Base-by-base conservation (phyloP, 2,888 invertebrate species). In the Cylloceria caligata region DNA sequence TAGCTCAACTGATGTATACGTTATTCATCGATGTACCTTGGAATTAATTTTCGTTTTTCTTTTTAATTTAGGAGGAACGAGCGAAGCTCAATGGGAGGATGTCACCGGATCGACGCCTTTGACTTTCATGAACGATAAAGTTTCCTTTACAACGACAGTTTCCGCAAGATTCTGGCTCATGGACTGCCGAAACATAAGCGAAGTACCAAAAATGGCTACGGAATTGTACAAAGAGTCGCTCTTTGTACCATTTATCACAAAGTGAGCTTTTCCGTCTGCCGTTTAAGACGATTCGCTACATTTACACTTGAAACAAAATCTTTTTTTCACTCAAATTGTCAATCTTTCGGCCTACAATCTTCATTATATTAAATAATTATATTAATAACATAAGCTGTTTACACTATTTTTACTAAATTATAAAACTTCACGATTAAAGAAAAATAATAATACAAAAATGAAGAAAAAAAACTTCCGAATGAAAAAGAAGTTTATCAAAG, bases 91-190 rank as follows among this genome's bases (percentile, higher is more conserved):
- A 88, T 99, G 99, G 99, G 99, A 99, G 93, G 99, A 99, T 93
- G 99, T 99, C 9, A 99, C 99, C 0, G 99, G 99, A 34, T 99
- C 99, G 57, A 99, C 99, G 0, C 99, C 99, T 11, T 94, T 99
- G 85, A 98, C 98, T 6, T 97, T 99, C 93, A 97, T 98, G 84
- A 98, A 98, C 89, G 98, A 99, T 92, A 98, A 98, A 91, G 99
- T 99, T 1, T 98, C 99, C 30, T 99, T 99, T 93, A 99, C 99
- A 9, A 99, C 99, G 7, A 99, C 99, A 0, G 99, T 99, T 0
- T 99, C 99, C 0, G 99, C 99, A 64, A 95, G 98, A 91, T 99
- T 99, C 93, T 99, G 99, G 99, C 94, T 99, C 81, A 99, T 99
- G 97, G 99, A 99, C 93, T 99, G 99, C 90, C 95, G 98, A 85